Base-by-base conservation (phyloP, 2,888 invertebrate species). In the Drosophila flavopinicola region DNA sequence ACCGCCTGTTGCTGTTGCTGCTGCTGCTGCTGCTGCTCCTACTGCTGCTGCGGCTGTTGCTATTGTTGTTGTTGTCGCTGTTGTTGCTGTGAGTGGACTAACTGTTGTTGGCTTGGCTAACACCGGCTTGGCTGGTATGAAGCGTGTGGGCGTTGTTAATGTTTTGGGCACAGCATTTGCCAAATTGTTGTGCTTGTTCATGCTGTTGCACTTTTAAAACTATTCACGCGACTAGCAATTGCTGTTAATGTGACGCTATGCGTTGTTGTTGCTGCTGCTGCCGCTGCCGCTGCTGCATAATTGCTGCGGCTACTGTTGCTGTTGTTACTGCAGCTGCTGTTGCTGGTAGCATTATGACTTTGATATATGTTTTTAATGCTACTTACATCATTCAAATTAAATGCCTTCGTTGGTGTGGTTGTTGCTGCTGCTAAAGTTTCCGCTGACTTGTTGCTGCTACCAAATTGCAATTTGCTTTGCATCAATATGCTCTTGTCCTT, bases 381-480 rank as follows among this genome's bases (percentile, higher is more conserved):
- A 85, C 82, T 82, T 82, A 83, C 80, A 82, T 85, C 85, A 82
- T 82, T 82, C 59, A 82, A 66, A 78, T 82, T 82, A 64, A 85
- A 83, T 69, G 84, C 80, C 75, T 79, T 67, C 25, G 51, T 33
- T 39, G 61, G 7, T 1, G 72, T 3, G 29, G 64, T 20, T 29
- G 41, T 32, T 53, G 56, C n/a, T 48, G 51, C 17, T 64, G 63
- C 27, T 38, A 60, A 10, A 27, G 17, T 9, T 47, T 53, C 20
- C 51, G 48, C 13, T 61, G 61, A 11, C 53, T 59, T 61, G 41
- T 29, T 65, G 61, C n/a, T 66, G 57, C 15, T 38, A 51, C 38
- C 59, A 48, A 66, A 63, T 39, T 64, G 66, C 44, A 73, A 52
- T 64, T 73, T 64, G 11, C 54, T 56, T 32, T 56, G 32, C 5